Base-by-base conservation (phyloP, 2,797 vertebrate genomes). In the Synanceia verrucosa region DNA sequence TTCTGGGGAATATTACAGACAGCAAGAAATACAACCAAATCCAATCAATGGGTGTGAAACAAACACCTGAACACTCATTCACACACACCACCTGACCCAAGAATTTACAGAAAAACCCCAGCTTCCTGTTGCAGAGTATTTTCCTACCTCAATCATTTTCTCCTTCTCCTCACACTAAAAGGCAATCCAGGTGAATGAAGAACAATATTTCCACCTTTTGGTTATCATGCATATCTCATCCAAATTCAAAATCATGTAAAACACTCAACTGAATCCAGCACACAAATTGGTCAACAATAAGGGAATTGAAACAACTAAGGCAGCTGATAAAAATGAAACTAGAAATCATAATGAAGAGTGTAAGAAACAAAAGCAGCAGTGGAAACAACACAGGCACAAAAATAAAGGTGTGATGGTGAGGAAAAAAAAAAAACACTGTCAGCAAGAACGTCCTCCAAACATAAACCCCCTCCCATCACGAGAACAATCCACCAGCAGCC, bases 121-220 rank as follows among this genome's bases (percentile, higher is more conserved):
- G 61, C 65, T 70, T 76, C 63, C 47, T 57, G 44, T 61, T 44
- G 44, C 55, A 66, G 39, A 26, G 73, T 55, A 16, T 57, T 69
- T 37, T 47, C 48, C 47, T 26, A 47, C 46, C 34, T 62, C 63
- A 34, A 9, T 53, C 24, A 55, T 46, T 43, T 52, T 66, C 47
- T 55, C 26, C 23, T 41, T 70, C 48, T 57, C 41, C 66, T 83
- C 64, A 57, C 52, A 39, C 67, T 75, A 56, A 79, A 94, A 94
- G 92, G 93, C 92, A 91, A 76, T 85, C 79, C 75, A 84, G 87
- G 91, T 92, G 89, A 91, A 82, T 80, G 18, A 79, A 86, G 80
- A 62, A 21, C n/a, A 56, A 50, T 9, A 76, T 47, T 62, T 81
- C 44, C 19, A 67, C 62, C 46, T 44, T n/a, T 41, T 71, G 23